Evolutionary conservation across 2,888 invertebrate species (phyloP), one percentile per base, ranked within the genome.

Genomic region (Fragum whitleyi): DNA sequence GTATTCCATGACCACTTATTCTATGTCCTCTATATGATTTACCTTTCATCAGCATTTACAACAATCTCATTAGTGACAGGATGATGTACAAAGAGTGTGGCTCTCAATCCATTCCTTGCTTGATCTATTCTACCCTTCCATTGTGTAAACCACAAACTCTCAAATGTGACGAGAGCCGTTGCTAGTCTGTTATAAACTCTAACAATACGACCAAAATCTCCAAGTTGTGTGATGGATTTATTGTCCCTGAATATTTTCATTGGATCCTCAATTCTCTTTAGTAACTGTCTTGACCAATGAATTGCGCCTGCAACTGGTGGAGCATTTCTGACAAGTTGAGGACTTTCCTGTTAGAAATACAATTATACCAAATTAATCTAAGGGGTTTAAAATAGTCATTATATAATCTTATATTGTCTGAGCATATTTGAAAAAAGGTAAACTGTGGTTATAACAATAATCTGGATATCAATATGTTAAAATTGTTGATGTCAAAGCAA

Each of bases 221-320:
- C 90, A 28, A 93, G 86, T 70, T 91, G 90, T 16, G 91, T 91
- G 69, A 94, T 91, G 29, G 93, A 92, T 72, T 90, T 91, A 83
- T 90, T 92, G 78, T 93, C 92, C 5, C 91, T 78, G 89, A 94
- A 94, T 9, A 92, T 78, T 79, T 92, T 92, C 94, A 94, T 94
- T 7, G 94, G 94, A 69, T 93, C 93, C 77, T 94, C 94, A 42
- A 94, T 94, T 42, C 92, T 87, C 65, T 91, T 92, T 14, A 94
- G 89, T 21, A 94, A 87, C 78, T 93, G 93, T 26, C 93, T 85
- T 5, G 92, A 90, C 94, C 94, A 94, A 77, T 91, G 89, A 74
- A 94, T 93, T 61, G 94, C 94, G 5, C 94, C 94, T 36, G 92
- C 94, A n/a, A 92, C 92, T 55, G 92, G 93, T 5, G 94, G 94